phyloP scores from a whole-genome alignment of 2,888 invertebrate species.

The Brassicogethes aeneus region DNA sequence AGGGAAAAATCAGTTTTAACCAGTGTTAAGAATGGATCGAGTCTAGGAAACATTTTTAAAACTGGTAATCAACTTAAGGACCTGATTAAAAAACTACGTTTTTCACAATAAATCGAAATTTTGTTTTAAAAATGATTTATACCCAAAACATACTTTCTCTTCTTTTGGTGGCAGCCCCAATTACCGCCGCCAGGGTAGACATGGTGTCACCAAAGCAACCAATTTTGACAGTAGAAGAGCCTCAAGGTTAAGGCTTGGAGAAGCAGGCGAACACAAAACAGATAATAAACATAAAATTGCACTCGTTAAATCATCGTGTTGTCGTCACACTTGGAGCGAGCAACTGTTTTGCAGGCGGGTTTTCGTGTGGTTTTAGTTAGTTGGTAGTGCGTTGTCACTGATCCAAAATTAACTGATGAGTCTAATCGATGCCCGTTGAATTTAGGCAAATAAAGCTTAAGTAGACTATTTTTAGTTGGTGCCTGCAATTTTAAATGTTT shows the following conservation, averaged over 20 bases:
- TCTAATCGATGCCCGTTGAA: slow-evolving; percentile 25
- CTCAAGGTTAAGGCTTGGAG: slow-evolving; percentile 5
- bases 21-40: too few species aligned
- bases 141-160: slow-evolving; percentile 34
- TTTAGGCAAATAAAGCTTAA: slow-evolving; percentile 23
- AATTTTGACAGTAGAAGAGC: slow-evolving; percentile 38
- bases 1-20: too few species aligned
- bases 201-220: slow-evolving; percentile 36
- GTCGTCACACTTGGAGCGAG: too few species aligned
- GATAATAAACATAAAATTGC: neutral
- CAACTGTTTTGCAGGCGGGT: too few species aligned
- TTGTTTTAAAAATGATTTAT: too few species aligned
- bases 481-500: too few species aligned
- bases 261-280: too few species aligned
- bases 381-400: slow-evolving; percentile 24
- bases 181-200: slow-evolving; percentile 36
- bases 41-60: too few species aligned
- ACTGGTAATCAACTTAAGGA: too few species aligned
- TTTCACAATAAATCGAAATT: too few species aligned
- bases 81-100: too few species aligned
- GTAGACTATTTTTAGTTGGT: slow-evolving; percentile 22
- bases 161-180: slow-evolving; percentile 30
- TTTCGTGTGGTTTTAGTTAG: neutral
- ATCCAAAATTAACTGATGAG: slow-evolving; percentile 31
- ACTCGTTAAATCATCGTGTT: slow-evolving; percentile 1